Conservation (phyloP, 2,113 vertebrate genomes). For the Etheostoma cragini region DNA sequence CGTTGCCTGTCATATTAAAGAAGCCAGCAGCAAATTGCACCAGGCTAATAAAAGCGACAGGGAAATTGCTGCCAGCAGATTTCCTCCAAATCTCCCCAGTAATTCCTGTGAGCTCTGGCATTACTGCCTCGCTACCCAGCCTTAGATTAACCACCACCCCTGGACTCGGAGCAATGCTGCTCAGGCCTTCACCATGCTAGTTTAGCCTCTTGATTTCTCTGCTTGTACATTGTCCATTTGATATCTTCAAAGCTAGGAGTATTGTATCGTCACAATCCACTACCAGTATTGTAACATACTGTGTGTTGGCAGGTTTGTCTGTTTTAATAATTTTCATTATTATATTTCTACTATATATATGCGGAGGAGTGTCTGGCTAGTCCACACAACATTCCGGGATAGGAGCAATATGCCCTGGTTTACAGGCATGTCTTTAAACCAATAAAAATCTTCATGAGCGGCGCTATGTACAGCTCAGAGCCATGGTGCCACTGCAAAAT, state of each 20-base stretch:
- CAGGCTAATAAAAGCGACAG: conserved; percentile 73
- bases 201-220: conserved; percentile 28
- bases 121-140: conserved; percentile 71
- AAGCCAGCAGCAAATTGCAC: conserved; percentile 66
- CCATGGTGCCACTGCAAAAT: no score
- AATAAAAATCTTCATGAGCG: no score
- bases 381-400: no score
- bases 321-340: neutral
- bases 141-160: conserved; percentile 61
- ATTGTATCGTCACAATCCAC: neutral
- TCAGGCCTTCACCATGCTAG: conserved; percentile 17
- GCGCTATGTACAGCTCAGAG: no score
- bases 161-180: conserved; percentile 25
- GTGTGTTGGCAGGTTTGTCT: neutral
- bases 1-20: conserved; percentile 63
- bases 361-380: no score
- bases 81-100: conserved; percentile 72
- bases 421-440: no score
- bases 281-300: neutral
- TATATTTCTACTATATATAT: no score
- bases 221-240: conserved; percentile 22
- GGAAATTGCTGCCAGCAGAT: conserved; percentile 73
- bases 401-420: no score
- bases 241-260: neutral
- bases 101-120: conserved; percentile 76